Base-by-base conservation (phyloP, 2,888 invertebrate genomes). In the Chironomus riparius region DNA sequence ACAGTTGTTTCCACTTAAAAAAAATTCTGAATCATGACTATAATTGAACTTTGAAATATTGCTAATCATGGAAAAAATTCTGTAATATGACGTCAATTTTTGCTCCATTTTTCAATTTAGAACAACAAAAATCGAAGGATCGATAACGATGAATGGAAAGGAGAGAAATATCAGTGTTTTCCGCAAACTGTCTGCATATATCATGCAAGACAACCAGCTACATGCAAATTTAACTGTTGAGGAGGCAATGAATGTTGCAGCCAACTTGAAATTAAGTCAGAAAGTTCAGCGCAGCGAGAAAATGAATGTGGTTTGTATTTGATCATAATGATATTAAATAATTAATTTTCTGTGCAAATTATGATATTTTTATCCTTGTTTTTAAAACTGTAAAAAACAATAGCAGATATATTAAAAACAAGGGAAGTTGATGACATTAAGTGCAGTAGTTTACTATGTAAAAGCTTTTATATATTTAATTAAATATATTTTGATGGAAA, bases 181-280 rank as follows among this genome's bases (percentile, higher is more conserved):
- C 86, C 89, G 95, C 77, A 97, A 97, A 85, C 87, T 95, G 79
- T 96, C 96, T 0, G 95, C 95, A 81, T 97, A 97, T 85, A 98
- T 98, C 83, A 84, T 97, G 96, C 97, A 98, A 83, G 94, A 95
- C 82, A 95, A 95, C 85, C 94, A 94, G 83, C 87, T 97, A 68
- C 92, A 97, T 81, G 92, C 92, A 0, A 95, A 97, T 86, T 87
- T 98, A 78, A 94, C 95, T 0, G 97, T 97, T 3, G 91, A 92
- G 81, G 97, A 98, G 85, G 93, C 97, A 47, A 96, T 98, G 95
- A 89, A 90, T 79, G 95, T 97, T 48, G 95, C 97, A 6, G 92
- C 97, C 2, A 92, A 92, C 79, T 87, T 98, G 68, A 97, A 97
- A 83, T 88, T 97, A 77, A 92, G 94, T 70, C 87, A 87, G 70